Base-by-base conservation (phyloP, 1,140 invertebrate genomes). In the Rhizoglyphus robini region DNA sequence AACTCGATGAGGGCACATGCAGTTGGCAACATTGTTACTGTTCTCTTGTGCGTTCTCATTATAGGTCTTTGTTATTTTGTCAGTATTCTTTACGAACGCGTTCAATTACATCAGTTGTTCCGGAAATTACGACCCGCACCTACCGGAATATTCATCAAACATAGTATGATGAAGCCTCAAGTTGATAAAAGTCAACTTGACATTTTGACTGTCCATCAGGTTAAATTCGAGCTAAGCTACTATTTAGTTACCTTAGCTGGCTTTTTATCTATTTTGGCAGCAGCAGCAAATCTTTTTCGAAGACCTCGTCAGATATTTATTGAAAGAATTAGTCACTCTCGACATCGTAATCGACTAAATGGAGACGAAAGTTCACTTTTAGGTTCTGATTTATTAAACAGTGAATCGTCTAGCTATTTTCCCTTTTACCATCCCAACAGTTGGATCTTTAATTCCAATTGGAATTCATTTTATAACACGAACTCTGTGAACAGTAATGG, bases 151-250 rank as follows among this genome's bases (percentile, higher is more conserved):
- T 46, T 15, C 25, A 48, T 29, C n/a, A 63, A 46, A 59, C 18
- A 20, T 47, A 13, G 23, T 51, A 51, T 51, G 48, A 51, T 29
- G 30, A 48, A 58, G 1, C 47, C 11, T 46, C 23, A 34, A 25
- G 32, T 54, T 3, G 15, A 4, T 4, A 23, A 67, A 66, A 46
- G 59, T 58, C 15, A 65, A 64, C 36, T 36, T 49, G 36, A 59
- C 59, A 15, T 63, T 66, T 25, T 67, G 27, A 54, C 47, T 8
- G 20, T 66, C 46, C 59, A 70, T 5, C 68, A 71, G 63, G 46
- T 71, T 18, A 65, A 67, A 25, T 71, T 71, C 67, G 70, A 68
- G 38, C 30, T 70, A 11, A 68, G 68, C 48, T 71, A 70, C 58
- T 71, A 70, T 57, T 65, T 71, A 31, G 59, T 70, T 5, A 67